Percentiles rank a stretch among this genome's conserved stretches.
These are phyloP conservation scores for Ophion ventricosus DNA, from an alignment of 2,888 invertebrate genomes.

Conservation along the genomic window DNA sequence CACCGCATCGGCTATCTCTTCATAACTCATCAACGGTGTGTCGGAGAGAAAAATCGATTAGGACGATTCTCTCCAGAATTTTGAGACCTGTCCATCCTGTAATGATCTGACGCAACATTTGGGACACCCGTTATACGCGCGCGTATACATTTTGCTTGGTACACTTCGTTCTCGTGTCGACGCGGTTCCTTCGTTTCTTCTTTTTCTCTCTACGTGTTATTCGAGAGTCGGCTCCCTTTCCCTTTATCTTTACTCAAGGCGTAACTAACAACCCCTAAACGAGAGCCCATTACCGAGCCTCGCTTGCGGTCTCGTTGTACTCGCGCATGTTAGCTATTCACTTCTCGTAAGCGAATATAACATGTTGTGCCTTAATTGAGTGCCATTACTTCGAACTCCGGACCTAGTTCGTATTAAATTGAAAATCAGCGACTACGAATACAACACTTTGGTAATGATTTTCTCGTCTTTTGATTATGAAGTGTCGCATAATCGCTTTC, in stretches of 20 bases:
- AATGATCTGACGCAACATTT: neutral
- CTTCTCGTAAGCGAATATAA: constrained; percentile 25
- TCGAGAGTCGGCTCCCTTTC: constrained; percentile 40
- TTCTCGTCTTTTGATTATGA: neutral
- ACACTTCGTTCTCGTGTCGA: constrained; percentile 44
- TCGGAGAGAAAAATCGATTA: neutral
- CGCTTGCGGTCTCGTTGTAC: constrained; percentile 12
- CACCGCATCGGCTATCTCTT: neutral
- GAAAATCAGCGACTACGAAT: neutral
- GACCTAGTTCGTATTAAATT: neutral
- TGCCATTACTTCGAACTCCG: constrained; percentile 1
- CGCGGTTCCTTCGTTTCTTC: constrained; percentile 22
- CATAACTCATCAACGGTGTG: neutral
- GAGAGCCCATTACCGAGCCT: constrained; percentile 68
- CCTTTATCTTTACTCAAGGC: constrained; percentile 60
- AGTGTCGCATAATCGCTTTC: neutral
- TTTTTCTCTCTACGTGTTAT: constrained; percentile 34
- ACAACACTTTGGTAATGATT: neutral
- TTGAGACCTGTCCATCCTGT: no score
- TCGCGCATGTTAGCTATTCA: constrained; percentile 25
- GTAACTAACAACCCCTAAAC: constrained; percentile 76
- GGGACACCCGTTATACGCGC: constrained; percentile 2
- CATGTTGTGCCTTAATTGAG: neutral
- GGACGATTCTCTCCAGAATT: neutral
- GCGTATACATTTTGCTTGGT: constrained; percentile 11